Base-by-base conservation (phyloP, 2,888 invertebrate species). In the Lysandra bellargus region DNA sequence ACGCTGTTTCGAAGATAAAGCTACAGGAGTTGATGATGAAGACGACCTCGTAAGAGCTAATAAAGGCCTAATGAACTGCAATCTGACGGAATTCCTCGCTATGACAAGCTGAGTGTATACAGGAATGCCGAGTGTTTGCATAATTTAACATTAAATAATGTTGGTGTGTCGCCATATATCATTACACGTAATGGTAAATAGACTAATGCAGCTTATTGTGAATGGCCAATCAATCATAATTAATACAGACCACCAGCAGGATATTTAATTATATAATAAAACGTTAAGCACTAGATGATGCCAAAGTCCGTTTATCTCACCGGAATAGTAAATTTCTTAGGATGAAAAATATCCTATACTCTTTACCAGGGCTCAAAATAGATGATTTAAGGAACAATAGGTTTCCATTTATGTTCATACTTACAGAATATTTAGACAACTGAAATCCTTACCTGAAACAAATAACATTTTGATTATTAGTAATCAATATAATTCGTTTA, bases 81-180 rank as follows among this genome's bases (percentile, higher is more conserved):
- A 74, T 74, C 23, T 74, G 74, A 44, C 74, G 74, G 74, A 33
- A 69, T 69, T 74, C 44, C 44, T 44, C n/a, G 44, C 17, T 74
- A 74, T 74, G 74, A 74, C 74, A 74, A 74, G 74, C 44, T 44
- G 23, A 44, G 74, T 74, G 74, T 23, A 74, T 44, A 74, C 74
- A 44, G 74, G 44, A 74, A 74, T 44, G 44, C 44, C 33, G 33
- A 7, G 30, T 23, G 69, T 69, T 74, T 44, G 74, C 74, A 74
- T 74, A 74, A 74, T 44, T 74, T 69, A 69, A 69, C 69, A 69
- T 69, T 33, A 69, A 69, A 69, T 69, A 69, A 69, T 69, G 74
- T 74, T 44, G 4, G 14, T 61, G 17, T 44, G 74, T 74, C 74
- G 74, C 74, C 74, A 44, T 74, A 44, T 74, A 44, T 74, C 74